Percentiles rank a stretch among this genome's conserved stretches.
These are phyloP conservation scores for Athene noctua DNA, from an alignment of 2,113 vertebrate species.

Conservation along the genomic window DNA sequence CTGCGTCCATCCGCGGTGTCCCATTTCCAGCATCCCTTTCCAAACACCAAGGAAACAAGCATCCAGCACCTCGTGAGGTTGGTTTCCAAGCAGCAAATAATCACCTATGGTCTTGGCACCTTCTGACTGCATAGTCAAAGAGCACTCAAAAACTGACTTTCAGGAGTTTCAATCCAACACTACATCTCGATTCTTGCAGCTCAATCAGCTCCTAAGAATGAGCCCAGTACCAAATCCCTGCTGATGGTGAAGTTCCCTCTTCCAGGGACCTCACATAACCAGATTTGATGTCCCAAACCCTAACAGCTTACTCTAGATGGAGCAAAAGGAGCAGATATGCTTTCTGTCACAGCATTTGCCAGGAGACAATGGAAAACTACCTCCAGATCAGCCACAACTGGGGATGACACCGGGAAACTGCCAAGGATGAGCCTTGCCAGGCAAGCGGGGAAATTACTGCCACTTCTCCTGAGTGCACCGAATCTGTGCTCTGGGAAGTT, in stretches of 20 bases:
- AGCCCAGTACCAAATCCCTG: background rate
- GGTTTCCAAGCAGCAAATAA: background rate
- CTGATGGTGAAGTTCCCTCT: background rate
- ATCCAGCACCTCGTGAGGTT: background rate
- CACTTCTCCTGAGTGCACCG: background rate
- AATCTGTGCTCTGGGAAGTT: background rate
- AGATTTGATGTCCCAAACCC: background rate
- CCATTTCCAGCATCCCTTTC: background rate
- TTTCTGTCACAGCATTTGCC: background rate
- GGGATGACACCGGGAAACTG: background rate
- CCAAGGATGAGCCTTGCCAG: background rate
- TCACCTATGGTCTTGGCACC: background rate
- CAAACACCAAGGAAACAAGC: background rate
- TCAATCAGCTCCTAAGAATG: background rate
- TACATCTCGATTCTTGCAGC: background rate
- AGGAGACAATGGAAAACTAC: background rate
- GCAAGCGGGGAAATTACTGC: background rate
- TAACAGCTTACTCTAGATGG: background rate
- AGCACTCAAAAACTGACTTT: background rate
- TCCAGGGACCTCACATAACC: background rate
- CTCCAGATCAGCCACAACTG: background rate
- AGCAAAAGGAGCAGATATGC: background rate
- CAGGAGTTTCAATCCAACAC: background rate
- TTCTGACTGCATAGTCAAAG: background rate
- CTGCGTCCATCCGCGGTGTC: rapidly evolving